Evolutionary conservation across 2,888 invertebrate species (phyloP).

Genomic region (Erebia ligea): DNA sequence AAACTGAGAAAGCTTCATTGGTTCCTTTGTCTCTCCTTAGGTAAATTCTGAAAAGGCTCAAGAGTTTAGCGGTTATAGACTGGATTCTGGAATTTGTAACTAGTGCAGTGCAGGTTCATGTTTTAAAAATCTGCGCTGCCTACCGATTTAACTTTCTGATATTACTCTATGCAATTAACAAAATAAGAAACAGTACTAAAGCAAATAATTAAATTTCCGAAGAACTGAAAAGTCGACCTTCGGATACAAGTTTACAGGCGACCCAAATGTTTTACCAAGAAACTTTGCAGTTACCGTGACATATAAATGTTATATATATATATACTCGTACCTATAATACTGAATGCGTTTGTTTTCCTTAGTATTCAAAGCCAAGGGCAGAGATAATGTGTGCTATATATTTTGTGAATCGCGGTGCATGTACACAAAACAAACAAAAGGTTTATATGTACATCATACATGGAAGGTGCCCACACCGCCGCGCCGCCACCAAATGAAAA

Average conservation of each 20-base stretch:
- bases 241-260: background rate
- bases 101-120: too few relatives aligned
- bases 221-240: background rate
- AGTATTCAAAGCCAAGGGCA: slow-evolving; percentile 29
- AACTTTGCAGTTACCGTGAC: background rate
- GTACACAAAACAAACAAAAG: background rate
- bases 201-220: background rate
- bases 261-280: slow-evolving; percentile 9
- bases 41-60: too few relatives aligned
- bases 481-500: too few relatives aligned
- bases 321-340: slow-evolving; percentile 1
- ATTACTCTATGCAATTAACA: too few relatives aligned
- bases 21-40: too few relatives aligned
- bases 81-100: too few relatives aligned
- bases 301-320: background rate
- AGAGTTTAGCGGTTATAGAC: too few relatives aligned
- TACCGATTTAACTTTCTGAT: too few relatives aligned
- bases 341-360: slow-evolving; percentile 3
- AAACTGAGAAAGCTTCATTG: too few relatives aligned
- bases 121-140: too few relatives aligned
- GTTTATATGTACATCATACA: too few relatives aligned
- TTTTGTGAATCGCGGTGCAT: background rate
- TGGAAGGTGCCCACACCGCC: too few relatives aligned
- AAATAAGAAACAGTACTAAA: background rate
- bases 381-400: slow-evolving; percentile 2